A percentile compares a stretch with the other conserved stretches of the same genome.
These are phyloP conservation scores for Asarcornis scutulata DNA, from an alignment of 2,113 vertebrate genomes.

Conservation along the genomic window DNA sequence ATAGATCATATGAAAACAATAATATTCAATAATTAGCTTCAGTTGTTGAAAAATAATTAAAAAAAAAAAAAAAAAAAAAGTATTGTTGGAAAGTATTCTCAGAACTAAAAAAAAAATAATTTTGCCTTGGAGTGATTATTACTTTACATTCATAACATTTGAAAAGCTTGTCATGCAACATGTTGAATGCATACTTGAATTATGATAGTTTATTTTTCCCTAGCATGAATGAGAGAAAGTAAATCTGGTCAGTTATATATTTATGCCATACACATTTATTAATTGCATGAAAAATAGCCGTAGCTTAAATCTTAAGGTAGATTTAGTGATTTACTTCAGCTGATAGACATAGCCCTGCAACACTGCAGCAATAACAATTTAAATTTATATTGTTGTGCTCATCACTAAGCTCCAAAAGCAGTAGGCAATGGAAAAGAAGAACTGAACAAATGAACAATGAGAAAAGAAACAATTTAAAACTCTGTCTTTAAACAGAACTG, in stretches of 20 bases:
- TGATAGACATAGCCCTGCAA: conserved; percentile 19
- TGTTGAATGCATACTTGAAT: conserved; percentile 41
- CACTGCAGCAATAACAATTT: conserved; percentile 27
- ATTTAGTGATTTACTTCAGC: conserved; percentile 21
- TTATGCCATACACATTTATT: conserved; percentile 45
- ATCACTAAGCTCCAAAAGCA: conserved; percentile 14
- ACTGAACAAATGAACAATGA: conserved; percentile 14
- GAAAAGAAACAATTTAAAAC: conserved; percentile 16
- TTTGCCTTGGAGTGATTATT: conserved; percentile 51
- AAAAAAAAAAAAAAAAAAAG: background rate
- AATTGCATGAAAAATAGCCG: conserved; percentile 47
- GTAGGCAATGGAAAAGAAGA: conserved; percentile 6
- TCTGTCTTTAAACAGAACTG: background rate
- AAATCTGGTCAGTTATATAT: conserved; percentile 11
- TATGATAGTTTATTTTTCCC: conserved; percentile 1
- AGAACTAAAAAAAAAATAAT: conserved; percentile 32
- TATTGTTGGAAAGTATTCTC: background rate
- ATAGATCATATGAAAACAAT: background rate
- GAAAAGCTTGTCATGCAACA: conserved; percentile 41
- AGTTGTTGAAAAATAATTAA: background rate
- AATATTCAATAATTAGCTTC: background rate
- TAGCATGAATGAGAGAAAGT: background rate
- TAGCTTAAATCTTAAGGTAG: conserved; percentile 39
- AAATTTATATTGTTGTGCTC: conserved; percentile 39
- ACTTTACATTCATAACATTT: conserved; percentile 51